phyloP scores from a whole-genome alignment of 2,113 vertebrate species.

The Suncus etruscus region DNA sequence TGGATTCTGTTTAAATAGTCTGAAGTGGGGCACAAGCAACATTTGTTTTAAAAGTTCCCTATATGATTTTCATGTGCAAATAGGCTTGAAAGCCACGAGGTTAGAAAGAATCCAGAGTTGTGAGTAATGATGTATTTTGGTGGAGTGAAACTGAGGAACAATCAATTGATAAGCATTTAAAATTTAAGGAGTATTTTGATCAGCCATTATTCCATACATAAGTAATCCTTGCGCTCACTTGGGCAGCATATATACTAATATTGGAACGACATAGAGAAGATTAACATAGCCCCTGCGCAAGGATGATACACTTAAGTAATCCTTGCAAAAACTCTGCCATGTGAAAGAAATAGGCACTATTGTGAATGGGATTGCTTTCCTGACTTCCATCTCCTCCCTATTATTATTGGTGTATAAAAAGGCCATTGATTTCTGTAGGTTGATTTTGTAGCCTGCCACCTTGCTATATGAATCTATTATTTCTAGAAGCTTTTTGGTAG shows the following conservation, averaged over 20 bases:
- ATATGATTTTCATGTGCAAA: background rate
- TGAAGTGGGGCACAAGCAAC: constrained; percentile 11
- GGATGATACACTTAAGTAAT: background rate
- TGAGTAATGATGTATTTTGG: background rate
- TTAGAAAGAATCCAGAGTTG: background rate
- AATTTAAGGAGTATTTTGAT: background rate
- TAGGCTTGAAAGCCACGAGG: constrained; percentile 12
- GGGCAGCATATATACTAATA: no score
- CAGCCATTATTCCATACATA: background rate
- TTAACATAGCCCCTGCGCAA: no score
- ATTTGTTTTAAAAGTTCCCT: constrained; percentile 52
- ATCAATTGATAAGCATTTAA: background rate
- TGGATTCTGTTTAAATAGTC: constrained; percentile 47
- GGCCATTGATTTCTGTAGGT: no score
- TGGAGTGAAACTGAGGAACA: background rate
- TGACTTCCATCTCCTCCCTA: no score
- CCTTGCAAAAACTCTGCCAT: background rate
- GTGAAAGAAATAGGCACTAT: background rate
- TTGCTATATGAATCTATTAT: no score
- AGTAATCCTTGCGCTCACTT: no score
- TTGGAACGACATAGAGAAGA: no score
- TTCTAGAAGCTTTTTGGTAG: no score
- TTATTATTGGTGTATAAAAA: no score
- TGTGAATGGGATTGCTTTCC: no score
- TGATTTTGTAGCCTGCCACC: no score